These are phyloP conservation scores for Tenthredo scrophulariae DNA, from an alignment of 2,888 invertebrate genomes.

Conservation along the genomic window DNA sequence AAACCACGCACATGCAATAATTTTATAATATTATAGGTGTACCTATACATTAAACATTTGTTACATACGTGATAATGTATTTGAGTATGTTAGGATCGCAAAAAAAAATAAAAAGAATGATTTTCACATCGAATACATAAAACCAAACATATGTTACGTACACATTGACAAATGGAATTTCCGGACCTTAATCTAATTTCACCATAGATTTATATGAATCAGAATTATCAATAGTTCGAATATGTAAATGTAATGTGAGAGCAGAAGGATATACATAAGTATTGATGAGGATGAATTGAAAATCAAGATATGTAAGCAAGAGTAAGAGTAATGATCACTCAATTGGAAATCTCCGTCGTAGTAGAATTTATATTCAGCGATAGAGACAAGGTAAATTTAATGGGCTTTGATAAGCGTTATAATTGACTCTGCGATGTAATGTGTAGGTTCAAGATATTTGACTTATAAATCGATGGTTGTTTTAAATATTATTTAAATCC, in stretches of 20 bases:
- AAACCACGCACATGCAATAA: slow-evolving; percentile 33
- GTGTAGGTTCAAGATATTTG: not conserved
- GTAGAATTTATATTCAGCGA: not conserved
- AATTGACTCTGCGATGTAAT: not conserved
- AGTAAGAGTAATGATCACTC: not conserved
- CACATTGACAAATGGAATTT: not conserved
- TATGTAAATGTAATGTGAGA: not conserved
- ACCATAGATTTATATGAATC: not conserved
- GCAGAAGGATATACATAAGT: not conserved
- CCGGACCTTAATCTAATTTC: not conserved
- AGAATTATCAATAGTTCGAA: not conserved
- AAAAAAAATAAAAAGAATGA: not conserved
- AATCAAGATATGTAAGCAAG: not conserved
- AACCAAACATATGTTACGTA: slow-evolving; percentile 3
- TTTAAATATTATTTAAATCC: not conserved
- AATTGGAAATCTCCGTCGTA: not conserved
- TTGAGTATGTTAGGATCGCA: not conserved
- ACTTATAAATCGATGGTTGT: not conserved
- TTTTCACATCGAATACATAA: not conserved
- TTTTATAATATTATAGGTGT: not conserved
- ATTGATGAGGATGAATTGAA: not conserved
- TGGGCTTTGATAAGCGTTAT: not conserved
- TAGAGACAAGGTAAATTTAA: not conserved
- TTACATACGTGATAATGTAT: not conserved
- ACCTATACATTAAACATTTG: slow-evolving; percentile 2